A percentile compares a stretch with the other conserved stretches of the same genome.
These are phyloP conservation scores for Acanthurus leucopareius DNA, from an alignment of 2,797 vertebrate genomes.

Conservation along the genomic window DNA sequence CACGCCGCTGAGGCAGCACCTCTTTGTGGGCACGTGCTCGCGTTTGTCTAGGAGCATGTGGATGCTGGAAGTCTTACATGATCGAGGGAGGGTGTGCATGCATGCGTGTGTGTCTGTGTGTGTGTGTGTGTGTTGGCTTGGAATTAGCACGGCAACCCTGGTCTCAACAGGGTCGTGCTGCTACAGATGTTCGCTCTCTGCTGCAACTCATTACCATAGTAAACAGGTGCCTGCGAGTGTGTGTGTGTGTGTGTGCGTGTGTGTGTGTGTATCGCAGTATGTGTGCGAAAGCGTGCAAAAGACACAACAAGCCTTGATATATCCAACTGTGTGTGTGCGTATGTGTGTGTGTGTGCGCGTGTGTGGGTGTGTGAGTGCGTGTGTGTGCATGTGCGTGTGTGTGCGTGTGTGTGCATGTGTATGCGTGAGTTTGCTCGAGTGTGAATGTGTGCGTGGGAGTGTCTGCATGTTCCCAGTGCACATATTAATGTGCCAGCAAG, in stretches of 20 bases:
- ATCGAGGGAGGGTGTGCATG: slow-evolving; percentile 9
- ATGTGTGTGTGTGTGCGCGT: too few species aligned
- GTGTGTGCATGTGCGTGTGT: neutral
- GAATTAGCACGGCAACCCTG: slow-evolving; percentile 62
- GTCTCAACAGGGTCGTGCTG: slow-evolving; percentile 70
- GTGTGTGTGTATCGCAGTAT: neutral
- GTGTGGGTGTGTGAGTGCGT: too few species aligned
- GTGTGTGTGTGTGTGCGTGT: slow-evolving; percentile 27
- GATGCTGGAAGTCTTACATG: slow-evolving; percentile 25
- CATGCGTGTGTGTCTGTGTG: neutral
- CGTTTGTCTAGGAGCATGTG: slow-evolving; percentile 22
- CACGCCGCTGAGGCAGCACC: slow-evolving; percentile 25
- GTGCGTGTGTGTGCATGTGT: slow-evolving; percentile 9
- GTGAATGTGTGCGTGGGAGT: slow-evolving; percentile 44
- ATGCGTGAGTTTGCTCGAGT: slow-evolving; percentile 6
- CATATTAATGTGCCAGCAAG: slow-evolving; percentile 63
- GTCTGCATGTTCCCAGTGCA: slow-evolving; percentile 55
- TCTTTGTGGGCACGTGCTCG: slow-evolving; percentile 34
- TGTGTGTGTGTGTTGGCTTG: slow-evolving; percentile 30
- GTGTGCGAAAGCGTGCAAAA: slow-evolving; percentile 25
- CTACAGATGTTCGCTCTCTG: slow-evolving; percentile 78
- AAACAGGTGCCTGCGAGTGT: slow-evolving; percentile 68
- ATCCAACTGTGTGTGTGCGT: neutral
- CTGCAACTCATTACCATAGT: slow-evolving; percentile 78
- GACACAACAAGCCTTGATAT: neutral